phyloP scores from a whole-genome alignment of 2,797 vertebrate species.

The Phoebastria nigripes region DNA sequence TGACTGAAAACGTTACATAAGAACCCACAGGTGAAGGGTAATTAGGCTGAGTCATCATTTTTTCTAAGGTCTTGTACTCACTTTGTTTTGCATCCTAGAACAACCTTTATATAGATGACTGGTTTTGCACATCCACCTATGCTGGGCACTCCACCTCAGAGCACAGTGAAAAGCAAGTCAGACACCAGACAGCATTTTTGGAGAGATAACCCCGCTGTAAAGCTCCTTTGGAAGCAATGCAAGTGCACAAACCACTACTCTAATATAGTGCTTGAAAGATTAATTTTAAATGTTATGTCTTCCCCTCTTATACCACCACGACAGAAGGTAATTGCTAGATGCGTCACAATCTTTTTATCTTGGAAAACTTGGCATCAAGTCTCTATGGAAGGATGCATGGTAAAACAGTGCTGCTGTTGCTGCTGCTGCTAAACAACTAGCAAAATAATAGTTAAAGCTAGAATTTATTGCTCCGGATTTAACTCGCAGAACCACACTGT shows the following conservation, averaged over 20 bases:
- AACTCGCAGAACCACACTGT: constrained; percentile 76
- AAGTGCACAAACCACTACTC: constrained; percentile 70
- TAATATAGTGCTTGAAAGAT: constrained; percentile 70
- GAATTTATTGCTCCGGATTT: constrained; percentile 83
- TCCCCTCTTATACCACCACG: constrained; percentile 54
- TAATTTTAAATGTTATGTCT: constrained; percentile 42
- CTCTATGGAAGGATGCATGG: constrained; percentile 65
- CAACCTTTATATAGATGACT: constrained; percentile 8
- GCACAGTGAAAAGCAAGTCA: constrained; percentile 64
- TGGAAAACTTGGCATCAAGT: constrained; percentile 66
- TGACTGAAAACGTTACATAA: constrained; percentile 42
- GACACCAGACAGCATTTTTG: constrained; percentile 57
- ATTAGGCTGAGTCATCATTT: constrained; percentile 28
- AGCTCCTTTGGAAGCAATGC: constrained; percentile 69
- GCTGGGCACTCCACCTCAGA: constrained; percentile 56
- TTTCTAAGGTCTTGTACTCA: constrained; percentile 41
- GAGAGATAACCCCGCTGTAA: constrained; percentile 63
- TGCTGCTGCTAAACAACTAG: constrained; percentile 74
- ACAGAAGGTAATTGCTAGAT: constrained; percentile 56
- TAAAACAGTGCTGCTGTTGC: constrained; percentile 60
- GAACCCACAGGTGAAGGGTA: constrained; percentile 17
- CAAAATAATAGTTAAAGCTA: constrained; percentile 80
- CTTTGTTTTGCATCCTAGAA: constrained; percentile 60
- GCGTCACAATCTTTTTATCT: constrained; percentile 42
- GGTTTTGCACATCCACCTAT: constrained; percentile 57